Evolutionary conservation across 2,797 vertebrate species (phyloP).

Genomic region (Spinibarbus caldwelli): DNA sequence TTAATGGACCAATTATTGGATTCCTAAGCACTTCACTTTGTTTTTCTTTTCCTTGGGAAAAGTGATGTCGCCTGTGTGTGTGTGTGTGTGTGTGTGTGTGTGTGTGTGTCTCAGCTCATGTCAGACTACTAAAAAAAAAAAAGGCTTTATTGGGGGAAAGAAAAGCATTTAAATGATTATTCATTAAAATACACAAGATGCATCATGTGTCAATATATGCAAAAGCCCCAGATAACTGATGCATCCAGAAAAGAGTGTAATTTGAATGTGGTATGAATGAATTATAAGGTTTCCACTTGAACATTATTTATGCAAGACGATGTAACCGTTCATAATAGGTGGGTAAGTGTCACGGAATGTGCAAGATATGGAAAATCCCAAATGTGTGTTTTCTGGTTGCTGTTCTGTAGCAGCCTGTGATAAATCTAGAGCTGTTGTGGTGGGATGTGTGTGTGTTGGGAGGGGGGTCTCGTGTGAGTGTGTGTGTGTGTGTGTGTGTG

Average conservation of each 20-base stretch:
- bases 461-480: conserved; percentile 27
- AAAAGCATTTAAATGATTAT: conserved; percentile 30
- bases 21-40: conserved; percentile 39
- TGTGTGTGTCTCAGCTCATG: not conserved
- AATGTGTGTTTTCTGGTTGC: conserved; percentile 45
- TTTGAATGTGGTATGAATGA: conserved; percentile 33
- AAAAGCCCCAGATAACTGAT: not conserved
- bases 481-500: conserved; percentile 25
- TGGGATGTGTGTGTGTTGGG: conserved; percentile 62
- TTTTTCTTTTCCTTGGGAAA: conserved; percentile 46
- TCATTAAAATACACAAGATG: conserved; percentile 5
- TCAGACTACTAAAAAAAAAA: not conserved
- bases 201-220: not conserved
- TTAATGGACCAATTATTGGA: conserved; percentile 52
- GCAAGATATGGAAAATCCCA: conserved; percentile 58
- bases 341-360: conserved; percentile 43
- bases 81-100: conserved; percentile 6
- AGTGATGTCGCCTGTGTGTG: conserved; percentile 25
- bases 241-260: not conserved
- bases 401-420: conserved; percentile 76
- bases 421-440: conserved; percentile 71
- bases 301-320: conserved; percentile 34
- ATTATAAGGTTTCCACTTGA: conserved; percentile 30
- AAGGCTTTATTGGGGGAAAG: not conserved
- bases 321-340: conserved; percentile 29